Base-by-base conservation (phyloP, 2,888 invertebrate genomes). In the Lottia scabra region DNA sequence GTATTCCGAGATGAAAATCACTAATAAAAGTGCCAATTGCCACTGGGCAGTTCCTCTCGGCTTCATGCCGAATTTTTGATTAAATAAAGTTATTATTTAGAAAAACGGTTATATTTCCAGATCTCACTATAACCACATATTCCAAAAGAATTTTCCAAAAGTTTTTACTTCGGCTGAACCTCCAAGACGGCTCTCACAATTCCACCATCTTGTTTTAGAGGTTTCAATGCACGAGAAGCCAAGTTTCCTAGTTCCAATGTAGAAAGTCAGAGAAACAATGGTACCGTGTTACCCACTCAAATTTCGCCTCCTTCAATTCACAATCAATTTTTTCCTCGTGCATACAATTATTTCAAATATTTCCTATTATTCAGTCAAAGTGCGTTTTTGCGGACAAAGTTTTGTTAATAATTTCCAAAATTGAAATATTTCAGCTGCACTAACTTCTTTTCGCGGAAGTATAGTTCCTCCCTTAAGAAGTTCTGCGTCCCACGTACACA, bases 11-110 rank as follows among this genome's bases (percentile, higher is more conserved):
- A 75, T 67, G 45, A 70, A 68, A 19, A 78, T 65, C 48, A 76
- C 72, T 63, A 78, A 65, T 65, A 77, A 38, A 66, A 74, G 69
- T 64, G 75, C 68, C 71, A 80, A 63, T 62, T 72, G 73, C 71
- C 70, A 68, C 19, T 65, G 64, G 26, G 27, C 43, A 26, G 63
- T 38, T 56, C 70, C 70, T 44, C 70, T 72, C 70, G 75, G 70
- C 69, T 68, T 70, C 75, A 75, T 75, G 30, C 68, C 48, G 65
- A 45, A 38, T 38, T 8, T 38, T 8, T 5, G 8, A 8, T 56
- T 12, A 23, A 23, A 23, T 23, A 56, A n/a, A 23, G 56, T 56
- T 56, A 23, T 56, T 19, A 56, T 8, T 38, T 8, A 38, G 38
- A 38, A 38, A 19, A 56, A 56, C 56, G 56, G 56, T 23, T 56